These are phyloP conservation scores for Okapia johnstoni DNA, from an alignment of 2,113 vertebrate genomes.

Conservation along the genomic window DNA sequence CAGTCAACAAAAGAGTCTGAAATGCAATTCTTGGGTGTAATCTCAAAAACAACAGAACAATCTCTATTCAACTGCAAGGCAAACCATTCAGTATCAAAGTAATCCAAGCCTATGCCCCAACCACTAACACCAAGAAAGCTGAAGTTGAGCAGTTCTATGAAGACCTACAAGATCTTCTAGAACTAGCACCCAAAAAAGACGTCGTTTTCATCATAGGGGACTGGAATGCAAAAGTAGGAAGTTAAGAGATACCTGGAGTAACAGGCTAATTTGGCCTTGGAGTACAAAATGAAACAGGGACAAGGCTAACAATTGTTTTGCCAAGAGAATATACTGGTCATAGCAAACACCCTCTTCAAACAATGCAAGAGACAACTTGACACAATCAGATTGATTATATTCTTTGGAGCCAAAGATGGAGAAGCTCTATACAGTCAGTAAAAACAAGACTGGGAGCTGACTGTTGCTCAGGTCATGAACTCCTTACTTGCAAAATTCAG, in stretches of 20 bases:
- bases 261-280: not conserved
- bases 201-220: fast-evolving
- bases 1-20: not conserved
- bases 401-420: not conserved
- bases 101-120: not conserved
- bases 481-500: not conserved
- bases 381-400: not conserved
- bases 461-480: not conserved
- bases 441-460: not conserved
- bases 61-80: not conserved
- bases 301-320: not conserved
- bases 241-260: not conserved
- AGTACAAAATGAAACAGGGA: not conserved
- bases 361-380: not conserved
- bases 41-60: not conserved
- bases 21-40: not conserved
- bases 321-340: not conserved
- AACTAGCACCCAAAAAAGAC: fast-evolving
- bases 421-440: not conserved
- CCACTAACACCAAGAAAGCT: not conserved
- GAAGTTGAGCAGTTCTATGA: not conserved
- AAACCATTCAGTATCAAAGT: not conserved
- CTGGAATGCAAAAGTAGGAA: not conserved
- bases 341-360: not conserved
- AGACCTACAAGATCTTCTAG: not conserved